phyloP scores from a whole-genome alignment of 2,888 invertebrate genomes.

The Mongoloraphidia duomilia region DNA sequence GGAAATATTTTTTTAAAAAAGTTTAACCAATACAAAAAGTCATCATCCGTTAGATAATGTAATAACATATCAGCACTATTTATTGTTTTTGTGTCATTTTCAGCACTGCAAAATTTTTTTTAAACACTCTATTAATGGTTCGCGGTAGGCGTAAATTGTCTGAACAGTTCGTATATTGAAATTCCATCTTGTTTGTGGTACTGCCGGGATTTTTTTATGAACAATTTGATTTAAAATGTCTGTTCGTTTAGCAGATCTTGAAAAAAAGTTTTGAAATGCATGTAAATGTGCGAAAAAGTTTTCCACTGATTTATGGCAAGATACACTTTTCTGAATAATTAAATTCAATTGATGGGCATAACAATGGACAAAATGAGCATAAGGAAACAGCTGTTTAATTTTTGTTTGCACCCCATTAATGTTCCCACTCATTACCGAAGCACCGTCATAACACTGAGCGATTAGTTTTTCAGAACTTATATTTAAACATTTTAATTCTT shows the following conservation, averaged over 20 bases:
- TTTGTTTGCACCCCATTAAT: constrained; percentile 16
- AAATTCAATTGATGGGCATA: constrained; percentile 17
- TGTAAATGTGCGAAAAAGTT: constrained; percentile 15
- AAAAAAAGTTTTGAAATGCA: constrained; percentile 9
- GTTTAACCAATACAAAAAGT: constrained; percentile 11
- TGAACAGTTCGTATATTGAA: constrained; percentile 15
- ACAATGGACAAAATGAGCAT: constrained; percentile 16
- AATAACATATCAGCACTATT: constrained; percentile 7
- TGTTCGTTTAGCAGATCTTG: constrained; percentile 5
- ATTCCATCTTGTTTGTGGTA: constrained; percentile 13
- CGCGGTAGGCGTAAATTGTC: constrained; percentile 12
- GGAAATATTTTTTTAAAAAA: constrained; percentile 12
- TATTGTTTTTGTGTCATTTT: constrained; percentile 7
- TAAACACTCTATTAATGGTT: constrained; percentile 14
- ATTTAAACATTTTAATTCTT: constrained; percentile 9
- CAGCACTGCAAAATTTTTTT: constrained; percentile 13
- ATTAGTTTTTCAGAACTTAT: constrained; percentile 14
- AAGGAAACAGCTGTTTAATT: constrained; percentile 12
- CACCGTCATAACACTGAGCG: constrained; percentile 20
- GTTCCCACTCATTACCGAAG: constrained; percentile 16
- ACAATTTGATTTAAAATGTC: constrained; percentile 12
- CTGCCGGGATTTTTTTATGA: constrained; percentile 8
- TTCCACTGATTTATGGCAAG: constrained; percentile 6
- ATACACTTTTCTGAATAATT: constrained; percentile 12
- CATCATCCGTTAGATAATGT: constrained; percentile 4